Evolutionary conservation across 2,888 invertebrate species (phyloP).

Genomic region (Acanthococcus lagerstroemiae): DNA sequence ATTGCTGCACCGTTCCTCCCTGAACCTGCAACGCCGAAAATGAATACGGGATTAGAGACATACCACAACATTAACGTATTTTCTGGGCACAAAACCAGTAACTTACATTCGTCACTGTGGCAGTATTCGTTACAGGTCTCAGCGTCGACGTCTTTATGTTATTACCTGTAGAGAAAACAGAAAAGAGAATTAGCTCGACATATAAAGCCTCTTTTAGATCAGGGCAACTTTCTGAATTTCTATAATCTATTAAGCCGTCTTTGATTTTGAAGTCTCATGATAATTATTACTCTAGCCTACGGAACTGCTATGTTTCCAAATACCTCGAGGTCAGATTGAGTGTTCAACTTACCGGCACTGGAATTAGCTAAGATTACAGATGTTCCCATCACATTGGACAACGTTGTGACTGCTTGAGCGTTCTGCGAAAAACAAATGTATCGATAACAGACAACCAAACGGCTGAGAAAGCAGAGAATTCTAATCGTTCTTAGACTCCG

Average conservation of each 20-base stretch:
- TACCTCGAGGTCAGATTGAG: background rate
- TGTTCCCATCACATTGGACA: slow-evolving; percentile 22
- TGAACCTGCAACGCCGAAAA: slow-evolving; percentile 16
- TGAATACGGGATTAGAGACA: too few species aligned
- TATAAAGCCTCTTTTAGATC: too few species aligned
- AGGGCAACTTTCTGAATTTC: too few species aligned
- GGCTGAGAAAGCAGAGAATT: too few species aligned
- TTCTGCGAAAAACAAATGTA: too few species aligned
- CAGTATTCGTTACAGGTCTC: background rate
- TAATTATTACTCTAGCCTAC: too few species aligned
- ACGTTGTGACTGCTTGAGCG: slow-evolving; percentile 17
- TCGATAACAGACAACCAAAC: too few species aligned
- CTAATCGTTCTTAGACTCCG: too few species aligned
- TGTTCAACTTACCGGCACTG: slow-evolving; percentile 7
- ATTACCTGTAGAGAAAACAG: background rate
- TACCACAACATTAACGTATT: background rate
- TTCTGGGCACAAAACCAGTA: too few species aligned
- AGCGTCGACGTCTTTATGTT: slow-evolving; percentile 17
- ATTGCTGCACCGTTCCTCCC: slow-evolving; percentile 6
- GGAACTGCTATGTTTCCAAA: background rate
- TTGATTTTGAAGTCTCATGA: too few species aligned
- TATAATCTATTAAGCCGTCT: too few species aligned
- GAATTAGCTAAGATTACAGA: slow-evolving; percentile 24
- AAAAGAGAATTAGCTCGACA: background rate
- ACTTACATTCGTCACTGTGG: slow-evolving; percentile 14